Base-by-base conservation (phyloP, 1,140 invertebrate genomes). In the Nautilus pompilius region DNA sequence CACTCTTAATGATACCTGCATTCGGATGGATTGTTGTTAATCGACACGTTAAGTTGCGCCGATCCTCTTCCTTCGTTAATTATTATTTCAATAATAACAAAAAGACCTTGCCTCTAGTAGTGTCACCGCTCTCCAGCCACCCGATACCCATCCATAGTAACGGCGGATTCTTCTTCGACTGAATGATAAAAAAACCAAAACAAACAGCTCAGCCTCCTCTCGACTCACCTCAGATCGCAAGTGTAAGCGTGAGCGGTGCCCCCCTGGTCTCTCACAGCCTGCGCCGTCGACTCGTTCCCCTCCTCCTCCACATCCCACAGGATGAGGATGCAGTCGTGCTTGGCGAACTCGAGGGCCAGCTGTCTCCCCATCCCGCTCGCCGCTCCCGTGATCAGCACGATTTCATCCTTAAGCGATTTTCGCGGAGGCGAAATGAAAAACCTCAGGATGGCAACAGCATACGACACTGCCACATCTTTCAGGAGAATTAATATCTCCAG, bases 291-390 rank as follows among this genome's bases (percentile, higher is more conserved):
- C 60, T 89, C 85, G 65, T 93, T 87, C 60, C 88, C 90, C 84
- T 88, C 84, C 82, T 90, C 87, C 79, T 93, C 93, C 58, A 95
- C 88, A 83, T 97, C 95, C 93, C 93, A 96, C 30, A 94, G 84
- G 15, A 97, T 89, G 13, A 96, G 87, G 61, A 86, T 89, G 30
- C 91, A 90, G 62, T 92, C 90, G 15, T 90, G 83, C 68, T 89
- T 87, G n/a, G 90, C 92, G 63, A 96, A 87, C 73, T 90, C 88
- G 0, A 90, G 76, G 0, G 92, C 89, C 51, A 96, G 80, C 49
- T 91, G 85, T 61, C 91, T 85, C 22, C 95, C 95, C 13, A 98
- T 88, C 3, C 94, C 95, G 8, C 90, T 90, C 13, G 70, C 77
- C 24, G 73, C 64, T 33, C 95, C 95, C 0, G 95, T 97, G 1